Base-by-base conservation (phyloP, 2,797 vertebrate genomes). In the Notamacropus eugenii region DNA sequence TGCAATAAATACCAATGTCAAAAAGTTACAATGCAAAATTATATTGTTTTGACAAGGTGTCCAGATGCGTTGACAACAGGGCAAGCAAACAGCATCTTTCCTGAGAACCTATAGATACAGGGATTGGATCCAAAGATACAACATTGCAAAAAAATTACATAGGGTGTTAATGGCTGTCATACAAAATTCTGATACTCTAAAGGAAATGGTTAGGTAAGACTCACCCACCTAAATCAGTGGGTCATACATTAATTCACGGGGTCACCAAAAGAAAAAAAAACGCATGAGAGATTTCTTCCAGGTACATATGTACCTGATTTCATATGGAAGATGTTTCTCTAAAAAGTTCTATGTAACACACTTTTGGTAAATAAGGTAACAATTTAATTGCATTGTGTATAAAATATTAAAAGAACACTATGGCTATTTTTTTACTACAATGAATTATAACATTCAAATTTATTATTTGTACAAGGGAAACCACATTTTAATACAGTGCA, bases 31-130 rank as follows among this genome's bases (percentile, higher is more conserved):
- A 98, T 98, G 99, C 98, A 98, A 99, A 99, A 99, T 99, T 99
- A 99, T 98, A 98, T 99, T 99, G 99, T 99, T 99, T 99, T 99
- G 99, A 99, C 99, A 99, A 99, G 99, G 97, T 12, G 98, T 98
- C 99, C 98, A 98, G 98, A 99, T 99, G 98, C 99, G 96, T 98
- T 99, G 99, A 99, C 99, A 99, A 98, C 98, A 97, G 98, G 97
- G 98, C 95, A 96, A 98, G 98, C 98, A 98, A 99, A 98, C 98
- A 97, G 98, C 95, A 97, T 97, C 96, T 96, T 97, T 98, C 98
- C 97, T 34, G 97, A 97, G 97, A 87, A 97, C 95, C 97, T 90
- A 90, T 91, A 93, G 94, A 96, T 4, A 14, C 92, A 91, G 58
- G 87, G 55, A 91, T 5, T 5, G 10, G 97, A 91, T 59, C 93